phyloP scores from a whole-genome alignment of 2,113 vertebrate species.

The Paedocypris sp. region DNA sequence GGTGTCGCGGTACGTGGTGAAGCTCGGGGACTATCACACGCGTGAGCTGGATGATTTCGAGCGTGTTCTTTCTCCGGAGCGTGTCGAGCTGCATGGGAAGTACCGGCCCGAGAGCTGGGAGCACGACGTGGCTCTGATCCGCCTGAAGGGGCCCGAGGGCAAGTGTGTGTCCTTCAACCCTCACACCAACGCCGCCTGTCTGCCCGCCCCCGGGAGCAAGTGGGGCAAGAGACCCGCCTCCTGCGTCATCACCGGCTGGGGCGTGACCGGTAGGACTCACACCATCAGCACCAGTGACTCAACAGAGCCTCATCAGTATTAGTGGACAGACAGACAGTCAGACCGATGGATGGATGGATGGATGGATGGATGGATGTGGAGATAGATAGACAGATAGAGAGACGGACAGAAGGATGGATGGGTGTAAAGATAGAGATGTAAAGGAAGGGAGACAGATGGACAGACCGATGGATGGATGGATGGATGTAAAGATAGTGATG shows the following conservation, averaged over 20 bases:
- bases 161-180: conserved; percentile 71
- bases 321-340: too few species aligned
- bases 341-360: too few species aligned
- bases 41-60: conserved; percentile 62
- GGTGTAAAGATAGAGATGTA: too few species aligned
- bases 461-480: too few species aligned
- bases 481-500: too few species aligned
- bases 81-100: conserved; percentile 72
- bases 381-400: too few species aligned
- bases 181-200: conserved; percentile 69
- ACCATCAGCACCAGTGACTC: too few species aligned
- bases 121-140: conserved; percentile 76
- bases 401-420: too few species aligned
- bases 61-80: conserved; percentile 60
- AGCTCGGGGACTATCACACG: conserved; percentile 65
- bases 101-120: conserved; percentile 73
- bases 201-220: conserved; percentile 50
- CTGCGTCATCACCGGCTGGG: conserved; percentile 75
- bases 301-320: too few species aligned
- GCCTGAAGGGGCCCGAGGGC: conserved; percentile 65
- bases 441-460: too few species aligned
- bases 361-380: too few species aligned
- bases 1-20: conserved; percentile 62
- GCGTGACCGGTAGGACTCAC: conserved; percentile 61
- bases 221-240: conserved; percentile 41